Conservation (phyloP, 2,113 vertebrate species). For the Rynchops niger region DNA sequence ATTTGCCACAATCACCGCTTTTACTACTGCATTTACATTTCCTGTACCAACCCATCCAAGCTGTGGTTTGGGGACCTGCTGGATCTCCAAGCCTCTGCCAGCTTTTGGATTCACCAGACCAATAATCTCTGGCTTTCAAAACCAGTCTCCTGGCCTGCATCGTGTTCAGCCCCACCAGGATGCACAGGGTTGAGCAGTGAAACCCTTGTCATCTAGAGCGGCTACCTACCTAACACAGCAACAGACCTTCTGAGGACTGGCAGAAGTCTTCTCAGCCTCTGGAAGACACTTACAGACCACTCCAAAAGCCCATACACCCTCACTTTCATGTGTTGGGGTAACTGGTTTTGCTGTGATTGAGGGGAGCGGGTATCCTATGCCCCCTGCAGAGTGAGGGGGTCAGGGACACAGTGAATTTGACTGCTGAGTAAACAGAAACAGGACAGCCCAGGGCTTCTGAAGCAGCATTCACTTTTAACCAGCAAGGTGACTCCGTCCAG, state of each 20-base stretch:
- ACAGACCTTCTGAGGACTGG: neutral
- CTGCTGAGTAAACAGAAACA: neutral
- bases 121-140: neutral
- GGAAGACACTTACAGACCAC: neutral
- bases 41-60: neutral
- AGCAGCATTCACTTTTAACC: neutral
- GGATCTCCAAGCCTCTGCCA: neutral
- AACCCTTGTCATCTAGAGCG: neutral
- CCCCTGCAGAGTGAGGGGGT: neutral
- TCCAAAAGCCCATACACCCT: neutral
- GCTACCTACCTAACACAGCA: neutral
- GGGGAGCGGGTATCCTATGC: neutral
- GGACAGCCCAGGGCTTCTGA: neutral
- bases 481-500: neutral
- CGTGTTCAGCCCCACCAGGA: rapidly evolving
- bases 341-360: neutral
- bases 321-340: neutral
- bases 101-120: neutral
- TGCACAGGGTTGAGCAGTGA: neutral
- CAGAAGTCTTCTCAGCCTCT: neutral
- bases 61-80: neutral
- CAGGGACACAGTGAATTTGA: neutral
- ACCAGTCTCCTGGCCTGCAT: neutral
- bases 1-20: neutral
- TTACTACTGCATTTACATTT: neutral